Conservation (phyloP, 1,140 invertebrate genomes). For the Arion vulgaris region DNA sequence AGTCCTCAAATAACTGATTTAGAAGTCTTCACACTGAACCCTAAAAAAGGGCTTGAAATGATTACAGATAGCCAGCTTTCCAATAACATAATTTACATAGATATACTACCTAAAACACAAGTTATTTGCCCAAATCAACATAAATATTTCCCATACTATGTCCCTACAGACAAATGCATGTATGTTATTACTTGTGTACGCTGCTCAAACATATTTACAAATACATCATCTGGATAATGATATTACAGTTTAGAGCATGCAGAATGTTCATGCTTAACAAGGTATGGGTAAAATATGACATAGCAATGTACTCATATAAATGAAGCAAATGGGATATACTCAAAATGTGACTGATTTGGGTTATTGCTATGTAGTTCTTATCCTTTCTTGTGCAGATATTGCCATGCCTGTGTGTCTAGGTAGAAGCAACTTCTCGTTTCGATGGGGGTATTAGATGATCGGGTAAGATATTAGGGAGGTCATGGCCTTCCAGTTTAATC, state of each 20-base stretch:
- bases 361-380: background rate
- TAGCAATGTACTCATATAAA: background rate
- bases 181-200: too few relatives aligned
- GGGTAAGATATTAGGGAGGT: slow-evolving; percentile 91
- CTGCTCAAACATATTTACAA: too few relatives aligned
- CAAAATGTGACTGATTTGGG: background rate
- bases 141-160: too few relatives aligned
- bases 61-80: too few relatives aligned
- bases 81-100: too few relatives aligned
- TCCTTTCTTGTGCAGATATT: background rate
- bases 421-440: slow-evolving; percentile 74
- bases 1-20: too few relatives aligned
- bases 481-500: slow-evolving; percentile 88
- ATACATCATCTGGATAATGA: too few relatives aligned
- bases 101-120: too few relatives aligned
- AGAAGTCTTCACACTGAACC: too few relatives aligned
- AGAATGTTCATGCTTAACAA: background rate
- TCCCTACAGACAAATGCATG: too few relatives aligned
- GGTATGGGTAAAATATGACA: background rate
- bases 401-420: background rate
- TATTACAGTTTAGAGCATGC: background rate
- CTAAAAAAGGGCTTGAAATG: too few relatives aligned
- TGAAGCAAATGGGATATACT: background rate
- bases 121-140: too few relatives aligned
- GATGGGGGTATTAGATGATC: slow-evolving; percentile 95